A percentile compares a stretch with the other conserved stretches of the same genome.
phyloP scores from a whole-genome alignment of 2,797 vertebrate species.

The Sylvia borin region DNA sequence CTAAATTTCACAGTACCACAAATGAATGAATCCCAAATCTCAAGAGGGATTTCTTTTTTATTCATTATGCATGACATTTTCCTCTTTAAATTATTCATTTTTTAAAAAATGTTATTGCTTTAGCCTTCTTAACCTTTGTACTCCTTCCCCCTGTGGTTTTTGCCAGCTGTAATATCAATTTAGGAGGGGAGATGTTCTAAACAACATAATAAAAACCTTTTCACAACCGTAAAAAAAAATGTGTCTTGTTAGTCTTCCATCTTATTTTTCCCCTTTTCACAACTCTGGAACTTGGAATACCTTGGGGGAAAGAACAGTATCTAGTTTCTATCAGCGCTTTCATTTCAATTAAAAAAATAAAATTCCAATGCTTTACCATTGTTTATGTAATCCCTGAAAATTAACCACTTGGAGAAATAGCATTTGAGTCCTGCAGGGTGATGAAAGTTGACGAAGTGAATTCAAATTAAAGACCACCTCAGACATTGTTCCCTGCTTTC shows the following conservation, averaged over 20 bases:
- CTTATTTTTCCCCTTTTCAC: background rate
- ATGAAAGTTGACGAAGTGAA: background rate
- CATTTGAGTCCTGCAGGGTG: background rate
- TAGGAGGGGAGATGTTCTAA: conserved; percentile 12
- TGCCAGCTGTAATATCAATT: conserved; percentile 50
- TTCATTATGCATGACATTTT: conserved; percentile 78
- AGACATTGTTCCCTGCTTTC: background rate
- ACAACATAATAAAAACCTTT: conserved; percentile 27
- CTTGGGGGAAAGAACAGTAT: background rate
- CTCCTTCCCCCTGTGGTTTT: conserved; percentile 31
- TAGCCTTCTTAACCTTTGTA: conserved; percentile 67
- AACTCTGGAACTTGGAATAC: background rate
- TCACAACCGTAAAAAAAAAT: background rate
- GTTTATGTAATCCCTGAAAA: background rate
- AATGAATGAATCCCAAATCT: conserved; percentile 72
- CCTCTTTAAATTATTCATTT: conserved; percentile 77
- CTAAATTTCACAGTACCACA: conserved; percentile 57
- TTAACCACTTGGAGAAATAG: background rate
- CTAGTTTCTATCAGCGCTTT: background rate
- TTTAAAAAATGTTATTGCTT: conserved; percentile 27
- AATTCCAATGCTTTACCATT: background rate
- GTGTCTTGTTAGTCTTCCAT: background rate
- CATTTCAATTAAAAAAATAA: background rate
- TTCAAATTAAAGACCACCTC: background rate
- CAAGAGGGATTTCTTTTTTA: conserved; percentile 58